Evolutionary conservation across 2,888 invertebrate genomes (phyloP).

Genomic region (Embidobia sp.): DNA sequence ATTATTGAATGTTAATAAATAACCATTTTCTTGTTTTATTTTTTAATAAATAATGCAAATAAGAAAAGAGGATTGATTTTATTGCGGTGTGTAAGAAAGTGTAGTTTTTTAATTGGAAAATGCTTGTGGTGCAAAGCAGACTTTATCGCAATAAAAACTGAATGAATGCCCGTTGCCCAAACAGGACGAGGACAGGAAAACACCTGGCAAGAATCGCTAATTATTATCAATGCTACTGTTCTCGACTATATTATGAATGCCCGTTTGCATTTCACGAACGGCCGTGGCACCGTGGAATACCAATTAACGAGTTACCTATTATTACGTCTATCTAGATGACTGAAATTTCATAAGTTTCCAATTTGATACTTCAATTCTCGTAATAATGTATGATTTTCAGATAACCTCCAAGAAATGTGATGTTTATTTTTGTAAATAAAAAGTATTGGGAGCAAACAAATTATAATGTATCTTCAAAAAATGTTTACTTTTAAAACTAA

Average conservation of each 20-base stretch:
- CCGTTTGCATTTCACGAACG: constrained; percentile 61
- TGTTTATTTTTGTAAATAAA: no score
- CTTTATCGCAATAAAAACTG: not conserved
- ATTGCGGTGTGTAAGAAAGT: no score
- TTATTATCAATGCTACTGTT: constrained; percentile 75
- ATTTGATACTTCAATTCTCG: constrained; percentile 9
- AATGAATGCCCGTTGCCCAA: constrained; percentile 68
- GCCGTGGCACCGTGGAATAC: constrained; percentile 65
- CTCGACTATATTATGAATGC: constrained; percentile 52
- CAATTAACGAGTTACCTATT: constrained; percentile 65
- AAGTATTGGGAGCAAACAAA: no score
- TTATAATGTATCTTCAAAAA: no score
- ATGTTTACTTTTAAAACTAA: no score
- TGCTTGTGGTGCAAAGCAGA: not conserved
- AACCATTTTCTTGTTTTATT: not conserved
- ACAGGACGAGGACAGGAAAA: constrained; percentile 72
- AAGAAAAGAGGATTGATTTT: no score
- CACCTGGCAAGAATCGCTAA: constrained; percentile 76
- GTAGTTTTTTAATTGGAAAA: no score
- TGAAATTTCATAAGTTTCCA: constrained; percentile 16
- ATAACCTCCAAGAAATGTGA: no score
- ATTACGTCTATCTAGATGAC: constrained; percentile 60
- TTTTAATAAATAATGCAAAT: no score
- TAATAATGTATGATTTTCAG: no score
- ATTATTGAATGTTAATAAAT: no score